A percentile compares a stretch with the other conserved stretches of the same genome.
These are phyloP conservation scores for Chromis chromis DNA, from an alignment of 2,797 vertebrate species.

Conservation along the genomic window DNA sequence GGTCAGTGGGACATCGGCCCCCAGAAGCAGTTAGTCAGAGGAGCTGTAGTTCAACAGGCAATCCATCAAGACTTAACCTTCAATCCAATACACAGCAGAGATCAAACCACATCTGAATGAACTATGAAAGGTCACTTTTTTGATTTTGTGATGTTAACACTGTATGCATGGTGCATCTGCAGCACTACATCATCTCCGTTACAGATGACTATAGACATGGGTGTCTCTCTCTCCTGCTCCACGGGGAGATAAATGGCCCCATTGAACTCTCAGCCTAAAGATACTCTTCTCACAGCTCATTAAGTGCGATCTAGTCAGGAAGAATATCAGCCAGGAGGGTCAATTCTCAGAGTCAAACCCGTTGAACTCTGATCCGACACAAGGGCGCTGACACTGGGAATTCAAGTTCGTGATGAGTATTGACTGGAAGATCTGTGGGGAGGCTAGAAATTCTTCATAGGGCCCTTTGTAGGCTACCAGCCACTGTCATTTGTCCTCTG, in stretches of 20 bases:
- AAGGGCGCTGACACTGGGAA: constrained; percentile 37
- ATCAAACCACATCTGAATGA: constrained; percentile 4
- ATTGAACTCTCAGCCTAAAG: constrained; percentile 36
- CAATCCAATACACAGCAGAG: background rate
- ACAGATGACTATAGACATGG: background rate
- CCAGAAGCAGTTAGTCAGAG: background rate
- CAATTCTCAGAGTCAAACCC: constrained; percentile 40
- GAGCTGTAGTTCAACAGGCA: background rate
- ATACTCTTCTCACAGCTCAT: constrained; percentile 49
- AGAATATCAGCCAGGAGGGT: constrained; percentile 23
- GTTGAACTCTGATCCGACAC: constrained; percentile 37
- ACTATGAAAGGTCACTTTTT: constrained; percentile 14
- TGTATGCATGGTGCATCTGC: constrained; percentile 2
- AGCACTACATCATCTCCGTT: constrained; percentile 21
- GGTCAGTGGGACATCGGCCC: background rate
- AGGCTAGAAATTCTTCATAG: constrained; percentile 40
- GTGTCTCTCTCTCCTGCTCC: constrained; percentile 34
- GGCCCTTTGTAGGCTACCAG: constrained; percentile 8
- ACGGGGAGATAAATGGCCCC: constrained; percentile 44
- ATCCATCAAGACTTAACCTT: constrained; percentile 5
- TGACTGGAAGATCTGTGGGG: constrained; percentile 49
- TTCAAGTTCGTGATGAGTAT: constrained; percentile 58
- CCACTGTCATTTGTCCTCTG: constrained; percentile 25
- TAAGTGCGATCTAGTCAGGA: constrained; percentile 39
- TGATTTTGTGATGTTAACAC: constrained; percentile 16